A percentile compares a stretch with the other conserved stretches of the same genome.
phyloP scores from a whole-genome alignment of 2,113 vertebrate genomes.

The Sander lucioperca region DNA sequence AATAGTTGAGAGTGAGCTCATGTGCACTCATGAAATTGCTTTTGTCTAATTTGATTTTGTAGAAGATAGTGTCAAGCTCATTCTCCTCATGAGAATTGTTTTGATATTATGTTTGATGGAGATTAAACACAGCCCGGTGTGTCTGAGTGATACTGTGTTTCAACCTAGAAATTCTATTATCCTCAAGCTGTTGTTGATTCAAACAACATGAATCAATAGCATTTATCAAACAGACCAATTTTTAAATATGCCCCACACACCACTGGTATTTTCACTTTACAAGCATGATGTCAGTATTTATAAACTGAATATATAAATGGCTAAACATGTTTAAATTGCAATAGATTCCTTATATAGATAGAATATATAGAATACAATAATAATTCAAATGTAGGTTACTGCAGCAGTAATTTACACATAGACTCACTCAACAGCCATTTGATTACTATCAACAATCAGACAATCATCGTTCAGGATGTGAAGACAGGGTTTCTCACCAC shows the following conservation, averaged over 20 bases:
- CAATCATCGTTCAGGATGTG: constrained; percentile 45
- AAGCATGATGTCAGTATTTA: not conserved
- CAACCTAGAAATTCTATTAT: not conserved
- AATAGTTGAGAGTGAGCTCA: constrained; percentile 10
- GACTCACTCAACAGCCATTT: constrained; percentile 18
- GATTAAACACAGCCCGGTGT: constrained; percentile 15
- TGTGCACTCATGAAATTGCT: constrained; percentile 33
- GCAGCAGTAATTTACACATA: not conserved
- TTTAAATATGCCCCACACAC: not conserved
- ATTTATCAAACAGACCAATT: not conserved
- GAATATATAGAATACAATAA: not conserved
- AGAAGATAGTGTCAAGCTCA: constrained; percentile 30
- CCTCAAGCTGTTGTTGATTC: constrained; percentile 1
- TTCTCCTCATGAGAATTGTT: constrained; percentile 1
- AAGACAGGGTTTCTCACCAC: constrained; percentile 45
- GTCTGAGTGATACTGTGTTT: constrained; percentile 5
- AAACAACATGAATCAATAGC: not conserved
- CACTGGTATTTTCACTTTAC: not conserved
- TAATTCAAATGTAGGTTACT: not conserved
- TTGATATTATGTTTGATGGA: constrained; percentile 13
- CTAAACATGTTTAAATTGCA: not conserved
- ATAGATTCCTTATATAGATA: not conserved
- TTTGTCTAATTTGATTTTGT: constrained; percentile 41
- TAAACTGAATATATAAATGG: not conserved
- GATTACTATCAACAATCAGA: constrained; percentile 41